Conservation (phyloP, 2,797 vertebrate genomes). For the Austrolebias charrua region DNA sequence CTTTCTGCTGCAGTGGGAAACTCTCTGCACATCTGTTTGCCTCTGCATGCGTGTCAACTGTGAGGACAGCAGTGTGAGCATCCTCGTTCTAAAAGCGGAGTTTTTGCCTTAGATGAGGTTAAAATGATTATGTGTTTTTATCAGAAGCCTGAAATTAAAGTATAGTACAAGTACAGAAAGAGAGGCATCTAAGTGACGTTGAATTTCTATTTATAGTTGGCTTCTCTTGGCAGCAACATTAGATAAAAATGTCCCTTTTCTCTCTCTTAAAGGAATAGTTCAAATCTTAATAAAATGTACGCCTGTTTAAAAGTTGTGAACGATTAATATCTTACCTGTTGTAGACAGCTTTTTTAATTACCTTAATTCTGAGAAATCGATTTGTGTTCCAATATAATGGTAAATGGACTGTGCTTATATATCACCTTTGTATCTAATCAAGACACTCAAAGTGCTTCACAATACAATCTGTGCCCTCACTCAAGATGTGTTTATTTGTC, state of each 20-base stretch:
- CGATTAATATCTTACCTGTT: too few species aligned
- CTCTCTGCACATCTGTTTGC: constrained; percentile 76
- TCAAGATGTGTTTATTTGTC: too few species aligned
- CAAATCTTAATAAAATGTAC: too few species aligned
- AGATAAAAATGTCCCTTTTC: constrained; percentile 27
- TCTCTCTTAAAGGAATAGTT: constrained; percentile 7
- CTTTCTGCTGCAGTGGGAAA: constrained; percentile 73
- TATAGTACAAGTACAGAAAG: constrained; percentile 20
- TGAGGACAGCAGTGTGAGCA: constrained; percentile 38
- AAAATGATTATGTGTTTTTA: constrained; percentile 41
- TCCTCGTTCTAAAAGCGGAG: constrained; percentile 27
- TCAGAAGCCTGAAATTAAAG: constrained; percentile 36
- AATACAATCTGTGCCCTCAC: too few species aligned
- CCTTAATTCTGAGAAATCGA: too few species aligned
- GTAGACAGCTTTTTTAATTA: too few species aligned
- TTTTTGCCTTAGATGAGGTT: constrained; percentile 36
- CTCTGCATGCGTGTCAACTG: constrained; percentile 37
- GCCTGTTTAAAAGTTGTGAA: too few species aligned
- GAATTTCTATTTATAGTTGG: constrained; percentile 52
- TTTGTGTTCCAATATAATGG: too few species aligned
- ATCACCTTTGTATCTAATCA: too few species aligned
- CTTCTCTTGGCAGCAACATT: constrained; percentile 39
- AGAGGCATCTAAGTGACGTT: constrained; percentile 23
- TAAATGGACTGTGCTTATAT: too few species aligned
- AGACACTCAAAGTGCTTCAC: too few species aligned